Base-by-base conservation (phyloP, 1,140 invertebrate species). In the Bombus superbus region DNA sequence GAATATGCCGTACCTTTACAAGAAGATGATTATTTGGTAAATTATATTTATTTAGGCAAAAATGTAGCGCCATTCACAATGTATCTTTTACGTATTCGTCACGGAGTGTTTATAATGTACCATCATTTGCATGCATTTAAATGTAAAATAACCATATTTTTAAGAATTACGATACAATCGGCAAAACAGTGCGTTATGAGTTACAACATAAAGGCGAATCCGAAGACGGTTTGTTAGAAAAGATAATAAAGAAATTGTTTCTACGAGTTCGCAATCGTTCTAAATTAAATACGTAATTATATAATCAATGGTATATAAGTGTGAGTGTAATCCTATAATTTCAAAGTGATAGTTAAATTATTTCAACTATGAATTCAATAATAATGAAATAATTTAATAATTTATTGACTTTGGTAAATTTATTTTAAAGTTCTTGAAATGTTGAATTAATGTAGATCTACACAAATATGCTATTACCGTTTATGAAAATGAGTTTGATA, bases 71-170 rank as follows among this genome's bases (percentile, higher is more conserved):
- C 5, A 25, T n/a, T 64, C 40, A 22, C n/a, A 44, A 40, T n/a
- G 35, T 32, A 59, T 13, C 25, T 44, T 44, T 53, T 22, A 53
- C 9, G n/a, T 32, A 79, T 18, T 35, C 25, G 32, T 47, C 64
- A 68, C 35, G n/a, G 11, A 47, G 18, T 77, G 64, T 77, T 77
- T 77, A 77, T 77, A 77, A 40, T 32, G 15, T 18, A 44, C 66
- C n/a, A 64, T 13, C 40, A 44, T 78, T 78, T 64, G 18, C 59
- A 40, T 78, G 47, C 59, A 15, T 66, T 66, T 78, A 22, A 44
- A 78, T 66, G 40, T 6, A 28, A 79, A 68, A 68, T 53, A 59
- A 47, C 25, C 42, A 47, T 15, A 38, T 10, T 79, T 47, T 79
- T 15, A 25, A 2, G 32, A 35, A 35, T 69, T 47, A 18, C 5